Percentiles rank a stretch among this genome's conserved stretches.
Conservation (phyloP, 2,888 invertebrate species). For the Mesorhabditis belari region DNA sequence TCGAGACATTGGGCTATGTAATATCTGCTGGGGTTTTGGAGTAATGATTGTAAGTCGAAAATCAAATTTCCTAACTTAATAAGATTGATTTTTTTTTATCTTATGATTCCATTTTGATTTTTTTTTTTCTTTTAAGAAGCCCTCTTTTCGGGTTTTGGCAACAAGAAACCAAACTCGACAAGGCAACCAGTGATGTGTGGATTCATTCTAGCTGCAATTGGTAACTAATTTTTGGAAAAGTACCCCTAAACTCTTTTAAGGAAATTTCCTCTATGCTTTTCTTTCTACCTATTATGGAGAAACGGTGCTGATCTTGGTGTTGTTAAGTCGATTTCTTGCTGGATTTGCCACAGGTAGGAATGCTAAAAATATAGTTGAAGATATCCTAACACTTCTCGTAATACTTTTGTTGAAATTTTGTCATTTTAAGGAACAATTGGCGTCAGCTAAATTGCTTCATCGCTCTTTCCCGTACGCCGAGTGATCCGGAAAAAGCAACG, state of each 20-base stretch:
- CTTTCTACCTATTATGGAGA: constrained; percentile 10
- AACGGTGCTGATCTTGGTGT: constrained; percentile 13
- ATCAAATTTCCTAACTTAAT: too few relatives aligned
- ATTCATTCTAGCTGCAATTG: neutral
- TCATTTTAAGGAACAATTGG: constrained; percentile 17
- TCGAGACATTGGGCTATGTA: neutral
- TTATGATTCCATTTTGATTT: neutral
- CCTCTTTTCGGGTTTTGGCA: neutral
- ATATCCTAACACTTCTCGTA: neutral
- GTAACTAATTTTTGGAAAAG: neutral
- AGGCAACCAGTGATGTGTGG: neutral
- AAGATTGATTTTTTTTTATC: too few relatives aligned
- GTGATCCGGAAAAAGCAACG: constrained; percentile 26
- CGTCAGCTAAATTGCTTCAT: constrained; percentile 21
- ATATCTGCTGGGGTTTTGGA: neutral
- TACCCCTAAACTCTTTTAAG: constrained; percentile 2
- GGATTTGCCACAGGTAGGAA: constrained; percentile 19
- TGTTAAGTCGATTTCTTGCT: constrained; percentile 17
- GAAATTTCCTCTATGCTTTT: constrained; percentile 23
- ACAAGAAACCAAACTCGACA: neutral
- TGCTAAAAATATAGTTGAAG: neutral
- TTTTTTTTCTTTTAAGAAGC: neutral
- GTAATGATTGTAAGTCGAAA: neutral
- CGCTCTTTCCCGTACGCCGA: constrained; percentile 24
- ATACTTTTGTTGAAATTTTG: neutral